Percentiles rank a stretch among this genome's conserved stretches.
Conservation (phyloP, 2,797 vertebrate species). For the Salarias fasciatus region DNA sequence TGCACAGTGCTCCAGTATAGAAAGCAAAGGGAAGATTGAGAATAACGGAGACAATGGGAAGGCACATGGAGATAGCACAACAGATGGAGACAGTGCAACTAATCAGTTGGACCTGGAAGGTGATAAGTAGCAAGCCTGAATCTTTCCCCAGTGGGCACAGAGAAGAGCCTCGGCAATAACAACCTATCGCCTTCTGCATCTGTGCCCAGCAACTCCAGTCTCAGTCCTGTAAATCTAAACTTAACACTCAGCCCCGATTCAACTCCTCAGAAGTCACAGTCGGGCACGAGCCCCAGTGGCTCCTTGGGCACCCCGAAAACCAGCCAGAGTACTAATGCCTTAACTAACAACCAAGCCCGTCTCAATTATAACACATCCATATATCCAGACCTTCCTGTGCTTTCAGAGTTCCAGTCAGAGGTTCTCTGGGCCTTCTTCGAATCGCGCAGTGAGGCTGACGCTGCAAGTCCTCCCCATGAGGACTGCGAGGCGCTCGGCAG, state of each 20-base stretch:
- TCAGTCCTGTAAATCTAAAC: constrained; percentile 75
- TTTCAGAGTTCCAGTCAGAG: constrained; percentile 85
- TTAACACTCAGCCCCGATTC: constrained; percentile 78
- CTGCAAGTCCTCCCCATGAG: constrained; percentile 80
- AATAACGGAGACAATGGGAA: constrained; percentile 54
- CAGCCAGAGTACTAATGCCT: constrained; percentile 73
- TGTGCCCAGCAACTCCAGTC: constrained; percentile 74
- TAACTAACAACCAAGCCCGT: constrained; percentile 70
- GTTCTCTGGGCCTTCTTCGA: constrained; percentile 86
- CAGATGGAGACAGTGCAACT: constrained; percentile 55
- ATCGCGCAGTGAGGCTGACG: constrained; percentile 82
- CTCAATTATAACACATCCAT: constrained; percentile 45
- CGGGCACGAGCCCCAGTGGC: constrained; percentile 66
- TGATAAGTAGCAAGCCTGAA: constrained; percentile 68
- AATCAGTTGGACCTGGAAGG: constrained; percentile 69
- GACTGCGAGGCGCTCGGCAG: constrained; percentile 84
- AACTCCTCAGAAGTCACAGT: constrained; percentile 76
- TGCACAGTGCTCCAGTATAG: constrained; percentile 46
- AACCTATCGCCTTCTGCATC: constrained; percentile 74
- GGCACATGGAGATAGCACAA: constrained; percentile 63
- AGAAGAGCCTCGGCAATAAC: constrained; percentile 69
- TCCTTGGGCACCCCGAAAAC: constrained; percentile 69
- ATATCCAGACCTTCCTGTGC: constrained; percentile 67
- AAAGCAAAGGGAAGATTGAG: constrained; percentile 64
- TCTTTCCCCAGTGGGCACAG: constrained; percentile 65